Base-by-base conservation (phyloP, 2,797 vertebrate genomes). In the Microtus agrestis region DNA sequence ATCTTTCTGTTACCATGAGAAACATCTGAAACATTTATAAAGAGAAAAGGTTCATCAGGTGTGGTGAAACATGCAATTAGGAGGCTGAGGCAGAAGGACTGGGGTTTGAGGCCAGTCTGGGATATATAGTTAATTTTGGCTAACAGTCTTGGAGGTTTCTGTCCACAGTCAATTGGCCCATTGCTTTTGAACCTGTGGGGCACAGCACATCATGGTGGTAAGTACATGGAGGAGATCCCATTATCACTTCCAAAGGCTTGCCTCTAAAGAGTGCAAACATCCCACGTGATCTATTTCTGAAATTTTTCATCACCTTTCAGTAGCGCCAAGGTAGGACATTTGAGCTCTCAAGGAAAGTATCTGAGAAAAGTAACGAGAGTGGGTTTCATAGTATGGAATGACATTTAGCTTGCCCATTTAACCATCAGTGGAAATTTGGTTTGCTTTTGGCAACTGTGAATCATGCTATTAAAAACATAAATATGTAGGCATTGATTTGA, bases 391-490 rank as follows among this genome's bases (percentile, higher is more conserved):
- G 27, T 48, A 54, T 4, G 29, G 34, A 71, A 89, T 4, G 13
- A 46, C 14, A 87, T 71, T 82, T 82, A 80, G 46, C 29, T 93
- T 65, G 34, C 34, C 21, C 31, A 48, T 27, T 93, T 63, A 40
- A 56, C 82, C 51, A 43, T 14, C 2, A 31, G 37, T 23, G 43
- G 61, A 80, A 27, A 63, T 23, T 54, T 46, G 65, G 14, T 1
- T 93, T 61, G 14, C 56, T 91, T 96, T 79, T 63, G 84, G 40
- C 56, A 77, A 17, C 51, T 67, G 37, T 86, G 46, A 97, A 63
- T 43, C 43, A 73, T 67, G 67, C 40, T 84, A 40, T 51, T 65
- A 31, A 65, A 67, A 85, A 51, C 6, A 59, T 23, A 27, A 14
- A 1, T 34, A 19, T 88, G 48, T 7, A 85, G 37, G 65, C 23